Percentiles rank a stretch among this genome's conserved stretches.
phyloP scores from a whole-genome alignment of 2,113 vertebrate genomes.

The Choloepus hoffmanni region DNA sequence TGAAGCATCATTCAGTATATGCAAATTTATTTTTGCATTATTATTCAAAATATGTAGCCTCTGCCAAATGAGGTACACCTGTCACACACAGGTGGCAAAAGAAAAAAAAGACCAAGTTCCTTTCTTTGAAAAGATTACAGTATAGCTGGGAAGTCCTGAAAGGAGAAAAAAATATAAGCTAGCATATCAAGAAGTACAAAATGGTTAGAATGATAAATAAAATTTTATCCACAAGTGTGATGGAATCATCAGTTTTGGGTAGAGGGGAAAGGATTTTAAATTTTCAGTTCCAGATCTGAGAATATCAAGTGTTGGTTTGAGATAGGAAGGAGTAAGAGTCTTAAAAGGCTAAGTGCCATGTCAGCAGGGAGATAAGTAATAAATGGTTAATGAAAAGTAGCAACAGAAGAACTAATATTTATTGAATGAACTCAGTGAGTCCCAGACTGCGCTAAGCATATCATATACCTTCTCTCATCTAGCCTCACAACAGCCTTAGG shows the following conservation, averaged over 20 bases:
- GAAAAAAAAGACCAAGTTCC: not conserved
- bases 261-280: not conserved
- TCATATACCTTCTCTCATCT: not conserved
- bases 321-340: not conserved
- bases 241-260: not conserved
- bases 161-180: not conserved
- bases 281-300: not conserved
- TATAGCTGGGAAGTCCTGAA: not conserved
- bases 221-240: not conserved
- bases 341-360: conserved; percentile 6
- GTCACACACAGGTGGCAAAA: not conserved
- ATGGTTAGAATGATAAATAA: conserved; percentile 35
- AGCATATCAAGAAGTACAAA: not conserved
- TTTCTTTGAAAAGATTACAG: conserved; percentile 18
- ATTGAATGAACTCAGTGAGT: not conserved
- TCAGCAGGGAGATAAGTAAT: not conserved
- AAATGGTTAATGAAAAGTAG: not conserved
- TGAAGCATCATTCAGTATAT: not conserved
- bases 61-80: not conserved
- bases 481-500: not conserved
- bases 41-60: conserved; percentile 7
- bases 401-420: conserved; percentile 18
- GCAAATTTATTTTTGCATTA: not conserved
- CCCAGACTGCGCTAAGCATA: not conserved
- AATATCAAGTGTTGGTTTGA: conserved; percentile 25